These are phyloP conservation scores for Metopolophium dirhodum DNA, from an alignment of 1,140 invertebrate species.

Conservation along the genomic window DNA sequence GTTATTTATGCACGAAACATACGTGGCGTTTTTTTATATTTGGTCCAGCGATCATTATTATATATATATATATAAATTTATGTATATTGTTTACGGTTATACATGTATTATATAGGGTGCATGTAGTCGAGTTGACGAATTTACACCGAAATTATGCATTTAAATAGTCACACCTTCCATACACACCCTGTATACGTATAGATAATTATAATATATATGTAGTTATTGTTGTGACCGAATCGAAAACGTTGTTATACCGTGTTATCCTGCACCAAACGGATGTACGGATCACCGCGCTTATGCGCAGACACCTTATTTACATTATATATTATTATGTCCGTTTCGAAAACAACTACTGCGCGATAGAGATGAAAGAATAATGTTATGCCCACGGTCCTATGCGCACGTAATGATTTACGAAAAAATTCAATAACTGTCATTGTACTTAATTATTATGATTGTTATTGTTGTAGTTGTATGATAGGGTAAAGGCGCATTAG, in stretches of 20 bases:
- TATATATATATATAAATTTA: neutral
- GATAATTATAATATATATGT: neutral
- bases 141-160: neutral
- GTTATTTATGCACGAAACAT: neutral
- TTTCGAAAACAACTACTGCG: neutral
- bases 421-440: neutral
- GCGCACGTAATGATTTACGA: neutral
- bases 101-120: neutral
- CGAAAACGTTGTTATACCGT: neutral
- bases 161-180: neutral
- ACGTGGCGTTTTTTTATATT: neutral
- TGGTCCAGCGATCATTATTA: neutral
- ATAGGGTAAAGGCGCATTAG: neutral
- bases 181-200: neutral
- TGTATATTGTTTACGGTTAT: neutral
- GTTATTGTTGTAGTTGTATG: neutral
- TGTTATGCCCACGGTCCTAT: neutral
- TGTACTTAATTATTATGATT: neutral
- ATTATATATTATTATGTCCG: neutral
- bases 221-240: slow-evolving; percentile 29
- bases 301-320: slow-evolving; percentile 27
- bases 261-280: slow-evolving; percentile 1
- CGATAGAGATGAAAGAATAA: neutral
- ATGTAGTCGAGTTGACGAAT: neutral
- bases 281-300: slow-evolving; percentile 26